A percentile compares a stretch with the other conserved stretches of the same genome.
Conservation (phyloP, 1,140 invertebrate genomes). For the Zaprionus taronus region DNA sequence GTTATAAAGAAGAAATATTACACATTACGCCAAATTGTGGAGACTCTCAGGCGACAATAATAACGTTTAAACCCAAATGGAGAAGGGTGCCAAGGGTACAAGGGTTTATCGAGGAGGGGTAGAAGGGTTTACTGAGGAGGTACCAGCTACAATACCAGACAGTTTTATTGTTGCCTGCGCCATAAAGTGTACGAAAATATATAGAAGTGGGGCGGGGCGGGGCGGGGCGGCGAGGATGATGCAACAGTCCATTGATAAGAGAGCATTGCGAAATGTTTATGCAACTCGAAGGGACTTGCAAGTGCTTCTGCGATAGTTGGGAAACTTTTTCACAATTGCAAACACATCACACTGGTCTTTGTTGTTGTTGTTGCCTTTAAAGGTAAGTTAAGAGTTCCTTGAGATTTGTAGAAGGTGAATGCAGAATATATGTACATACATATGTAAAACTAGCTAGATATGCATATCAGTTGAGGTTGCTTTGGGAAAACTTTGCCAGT, state of each 20-base stretch:
- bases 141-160: conserved; percentile 62
- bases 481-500: not conserved
- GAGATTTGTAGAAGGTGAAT: not conserved
- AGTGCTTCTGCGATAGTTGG: not conserved
- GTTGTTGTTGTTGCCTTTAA: not conserved
- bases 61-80: conserved; percentile 78
- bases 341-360: not conserved
- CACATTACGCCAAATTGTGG: conserved; percentile 82
- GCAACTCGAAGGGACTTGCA: not conserved
- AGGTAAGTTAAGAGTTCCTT: conserved; percentile 2
- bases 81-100: no score
- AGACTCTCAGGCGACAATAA: conserved; percentile 80
- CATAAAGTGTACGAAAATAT: conserved; percentile 66
- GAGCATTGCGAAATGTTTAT: conserved; percentile 20
- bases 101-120: no score
- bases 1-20: conserved; percentile 83
- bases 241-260: conserved; percentile 45
- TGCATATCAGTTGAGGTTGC: not conserved
- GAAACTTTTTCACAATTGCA: not conserved
- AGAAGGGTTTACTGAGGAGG: not conserved
- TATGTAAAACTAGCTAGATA: not conserved
- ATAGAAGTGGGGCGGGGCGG: not conserved
- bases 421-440: not conserved
- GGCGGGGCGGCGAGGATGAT: not conserved
- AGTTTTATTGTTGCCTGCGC: conserved; percentile 68